Percentiles rank a stretch among this genome's conserved stretches.
These are phyloP conservation scores for Neogobius melanostomus DNA, from an alignment of 2,113 vertebrate species.

Conservation along the genomic window DNA sequence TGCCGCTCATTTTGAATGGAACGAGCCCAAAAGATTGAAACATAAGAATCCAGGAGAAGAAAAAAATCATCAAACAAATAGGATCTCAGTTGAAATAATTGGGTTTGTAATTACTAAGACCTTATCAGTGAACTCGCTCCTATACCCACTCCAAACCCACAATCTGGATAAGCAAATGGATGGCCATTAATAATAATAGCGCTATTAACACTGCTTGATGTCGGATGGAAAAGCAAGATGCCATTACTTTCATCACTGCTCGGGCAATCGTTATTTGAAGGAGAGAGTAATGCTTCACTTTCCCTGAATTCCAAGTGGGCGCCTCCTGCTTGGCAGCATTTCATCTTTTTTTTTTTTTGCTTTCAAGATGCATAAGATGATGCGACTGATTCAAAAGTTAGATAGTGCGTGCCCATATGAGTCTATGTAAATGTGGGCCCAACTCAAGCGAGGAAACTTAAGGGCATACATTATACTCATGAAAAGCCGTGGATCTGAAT, in stretches of 20 bases:
- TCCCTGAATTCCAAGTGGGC: conserved; percentile 56
- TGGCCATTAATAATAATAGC: conserved; percentile 89
- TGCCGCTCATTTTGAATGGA: conserved; percentile 4
- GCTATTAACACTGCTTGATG: conserved; percentile 84
- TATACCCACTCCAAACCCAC: conserved; percentile 67
- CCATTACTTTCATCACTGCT: conserved; percentile 79
- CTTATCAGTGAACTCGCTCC: conserved; percentile 76
- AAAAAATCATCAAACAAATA: conserved; percentile 68
- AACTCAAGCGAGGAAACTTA: conserved; percentile 10
- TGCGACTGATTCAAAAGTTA: conserved; percentile 44
- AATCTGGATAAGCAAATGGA: conserved; percentile 78
- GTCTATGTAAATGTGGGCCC: conserved; percentile 11
- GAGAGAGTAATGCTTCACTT: conserved; percentile 75
- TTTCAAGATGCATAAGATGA: conserved; percentile 5
- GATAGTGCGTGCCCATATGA: conserved; percentile 34
- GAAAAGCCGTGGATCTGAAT: conserved; percentile 15
- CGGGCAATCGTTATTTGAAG: conserved; percentile 76
- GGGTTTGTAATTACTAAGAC: conserved; percentile 83
- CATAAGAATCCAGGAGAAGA: conserved; percentile 27
- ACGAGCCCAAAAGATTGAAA: conserved; percentile 29
- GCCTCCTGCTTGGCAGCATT: conserved; percentile 43
- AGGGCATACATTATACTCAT: conserved; percentile 5
- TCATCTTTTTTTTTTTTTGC: conserved; percentile 10
- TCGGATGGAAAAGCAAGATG: conserved; percentile 76
- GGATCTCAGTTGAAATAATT: conserved; percentile 84